phyloP scores from a whole-genome alignment of 1,140 invertebrate genomes.

The Galendromus occidentalis region DNA sequence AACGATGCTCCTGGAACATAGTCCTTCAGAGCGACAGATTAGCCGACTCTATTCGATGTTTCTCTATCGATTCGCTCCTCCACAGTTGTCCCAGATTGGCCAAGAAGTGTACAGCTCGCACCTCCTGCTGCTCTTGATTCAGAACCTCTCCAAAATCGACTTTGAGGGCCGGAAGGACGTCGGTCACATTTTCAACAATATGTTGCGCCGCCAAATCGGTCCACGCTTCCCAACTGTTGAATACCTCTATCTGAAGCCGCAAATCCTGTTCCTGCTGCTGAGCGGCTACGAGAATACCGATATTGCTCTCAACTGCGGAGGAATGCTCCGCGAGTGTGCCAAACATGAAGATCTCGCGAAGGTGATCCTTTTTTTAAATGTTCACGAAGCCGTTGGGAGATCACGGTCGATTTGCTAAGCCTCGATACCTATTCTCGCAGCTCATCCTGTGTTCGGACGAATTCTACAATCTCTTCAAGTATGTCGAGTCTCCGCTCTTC shows the following conservation, averaged over 20 bases:
- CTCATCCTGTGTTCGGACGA: constrained; percentile 87
- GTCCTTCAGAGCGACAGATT: too few relatives aligned
- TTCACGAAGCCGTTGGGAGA: too few relatives aligned
- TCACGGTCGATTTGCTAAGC: neutral
- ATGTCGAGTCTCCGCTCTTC: constrained; percentile 98
- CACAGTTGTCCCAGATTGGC: constrained; percentile 57
- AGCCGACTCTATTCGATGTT: neutral
- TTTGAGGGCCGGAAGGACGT: constrained; percentile 99
- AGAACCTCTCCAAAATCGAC: constrained; percentile 85
- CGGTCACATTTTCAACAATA: constrained; percentile 96
- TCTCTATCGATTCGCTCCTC: neutral
- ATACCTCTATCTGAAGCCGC: constrained; percentile 91
- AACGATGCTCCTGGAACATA: neutral
- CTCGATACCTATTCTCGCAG: neutral
- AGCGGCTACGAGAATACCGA: constrained; percentile 96
- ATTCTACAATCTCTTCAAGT: constrained; percentile 98
- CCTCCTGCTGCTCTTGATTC: constrained; percentile 69
- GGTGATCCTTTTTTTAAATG: constrained; percentile 26
- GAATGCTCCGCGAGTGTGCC: constrained; percentile 94
- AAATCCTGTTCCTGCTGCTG: constrained; percentile 90
- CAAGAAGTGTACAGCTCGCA: constrained; percentile 70
- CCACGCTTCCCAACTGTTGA: constrained; percentile 92
- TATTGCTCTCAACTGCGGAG: constrained; percentile 95
- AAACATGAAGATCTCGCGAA: constrained; percentile 91
- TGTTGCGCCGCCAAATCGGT: constrained; percentile 89